Evolutionary conservation across 2,113 vertebrate species (phyloP), one percentile per base, ranked within the genome.

Genomic region (Zootoca vivipara): DNA sequence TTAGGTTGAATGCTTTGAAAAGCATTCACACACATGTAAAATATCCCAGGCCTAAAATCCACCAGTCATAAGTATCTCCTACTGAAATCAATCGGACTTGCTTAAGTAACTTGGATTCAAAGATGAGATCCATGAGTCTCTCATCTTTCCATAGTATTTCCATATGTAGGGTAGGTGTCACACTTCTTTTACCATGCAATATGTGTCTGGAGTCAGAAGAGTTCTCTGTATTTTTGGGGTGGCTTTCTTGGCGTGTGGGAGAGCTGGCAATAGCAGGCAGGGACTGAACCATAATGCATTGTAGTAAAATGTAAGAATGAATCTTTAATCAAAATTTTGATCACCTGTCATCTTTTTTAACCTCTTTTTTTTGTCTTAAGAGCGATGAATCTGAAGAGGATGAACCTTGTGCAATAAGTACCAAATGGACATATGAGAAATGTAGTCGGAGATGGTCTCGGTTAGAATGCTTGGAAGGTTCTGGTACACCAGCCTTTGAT

Each of bases 321-420:
- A 70, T 70, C 1, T 24, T 42, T 20, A 0, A 18, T 77, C 84
- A 73, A 28, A 0, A 0, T 79, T 85, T 30, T 46, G 28, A 35
- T 80, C 82, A 52, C n/a, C 65, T 87, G 30, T 40, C 1, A 83
- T 30, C 40, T 85, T 90, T 56, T 33, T 30, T 81, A 88, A 9
- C 88, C 64, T 1, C 72, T 3, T 73, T 24, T 77, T 0, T 64
- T 80, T 38, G 52, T 40, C 42, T 89, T 62, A 91, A 99, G 98
- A 96, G 96, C 26, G 96, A 97, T 2, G 97, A 96, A 13, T 96
- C 94, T 4, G 96, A 97, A 18, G 97, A 98, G 7, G 97, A 98
- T 8, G 98, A 98, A 52, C 96, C 97, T 7, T 98, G 96, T 52
- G 97, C 98, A 46, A 98, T 98, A 94, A 98, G 98, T 92, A 95